These are phyloP conservation scores for Drosophila merina DNA, from an alignment of 2,888 invertebrate species.

Conservation along the genomic window DNA sequence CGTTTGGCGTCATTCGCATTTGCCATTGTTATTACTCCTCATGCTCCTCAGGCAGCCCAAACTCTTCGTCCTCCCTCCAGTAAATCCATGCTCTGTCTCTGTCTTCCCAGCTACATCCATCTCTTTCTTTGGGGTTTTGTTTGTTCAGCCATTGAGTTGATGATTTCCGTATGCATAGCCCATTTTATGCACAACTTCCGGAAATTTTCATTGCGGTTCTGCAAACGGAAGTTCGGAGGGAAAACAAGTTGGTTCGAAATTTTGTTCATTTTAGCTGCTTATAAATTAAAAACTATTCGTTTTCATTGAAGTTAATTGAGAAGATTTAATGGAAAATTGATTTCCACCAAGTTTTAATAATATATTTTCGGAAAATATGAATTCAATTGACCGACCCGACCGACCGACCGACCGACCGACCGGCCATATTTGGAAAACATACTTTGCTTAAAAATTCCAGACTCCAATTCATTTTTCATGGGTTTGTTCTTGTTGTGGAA, in stretches of 20 bases:
- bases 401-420: background rate
- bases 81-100: slow-evolving; percentile 15
- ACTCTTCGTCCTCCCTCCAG: background rate
- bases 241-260: slow-evolving; percentile 8
- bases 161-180: slow-evolving; percentile 82
- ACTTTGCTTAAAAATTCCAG: background rate
- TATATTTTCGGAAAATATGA: background rate
- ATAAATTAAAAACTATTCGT: background rate
- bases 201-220: slow-evolving; percentile 80
- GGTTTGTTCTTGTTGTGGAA: slow-evolving; percentile 32
- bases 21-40: slow-evolving; percentile 57
- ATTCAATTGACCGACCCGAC: background rate
- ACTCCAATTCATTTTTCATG: background rate
- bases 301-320: background rate
- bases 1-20: slow-evolving; percentile 60
- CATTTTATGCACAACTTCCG: slow-evolving; percentile 82
- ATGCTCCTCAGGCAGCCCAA: slow-evolving; percentile 14
- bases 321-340: background rate
- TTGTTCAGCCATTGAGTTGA: slow-evolving; percentile 80
- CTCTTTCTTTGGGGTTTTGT: slow-evolving; percentile 41
- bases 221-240: slow-evolving; percentile 60
- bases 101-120: slow-evolving; percentile 1
- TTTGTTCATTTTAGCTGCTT: background rate
- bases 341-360: background rate
- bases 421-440: background rate